Percentiles rank a stretch among this genome's conserved stretches.
Evolutionary conservation across 2,797 vertebrate genomes (phyloP).

Genomic region (Intellagama lesueurii): DNA sequence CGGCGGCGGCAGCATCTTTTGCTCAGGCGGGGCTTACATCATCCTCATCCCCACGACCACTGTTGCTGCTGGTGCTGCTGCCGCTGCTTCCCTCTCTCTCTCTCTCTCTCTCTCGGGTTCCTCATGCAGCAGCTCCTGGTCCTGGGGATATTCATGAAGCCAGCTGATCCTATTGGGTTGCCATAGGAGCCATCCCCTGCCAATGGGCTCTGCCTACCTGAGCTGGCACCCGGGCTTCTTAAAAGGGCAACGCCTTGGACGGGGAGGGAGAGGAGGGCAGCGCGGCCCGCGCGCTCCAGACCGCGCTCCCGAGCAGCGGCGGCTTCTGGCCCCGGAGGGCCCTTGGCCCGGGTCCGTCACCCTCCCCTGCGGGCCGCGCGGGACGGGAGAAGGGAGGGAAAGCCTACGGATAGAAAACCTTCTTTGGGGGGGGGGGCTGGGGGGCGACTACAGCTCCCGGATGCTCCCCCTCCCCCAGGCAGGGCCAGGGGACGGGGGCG

Average conservation of each 20-base stretch:
- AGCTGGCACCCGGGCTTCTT: conserved; percentile 74
- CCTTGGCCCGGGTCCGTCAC: too few species aligned
- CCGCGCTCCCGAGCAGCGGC: too few species aligned
- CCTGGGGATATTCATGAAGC: conserved; percentile 93
- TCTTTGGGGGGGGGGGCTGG: too few species aligned
- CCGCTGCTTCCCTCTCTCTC: not conserved
- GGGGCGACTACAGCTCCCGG: too few species aligned
- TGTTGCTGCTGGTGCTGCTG: conserved; percentile 11
- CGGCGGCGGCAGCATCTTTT: conserved; percentile 74
- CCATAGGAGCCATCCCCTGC: conserved; percentile 92
- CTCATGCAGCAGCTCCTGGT: conserved; percentile 86
- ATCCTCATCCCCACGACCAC: not conserved
- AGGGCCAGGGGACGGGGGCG: too few species aligned
- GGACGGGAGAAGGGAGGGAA: not conserved
- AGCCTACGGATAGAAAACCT: too few species aligned
- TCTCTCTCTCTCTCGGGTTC: conserved; percentile 70
- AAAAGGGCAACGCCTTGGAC: conserved; percentile 75
- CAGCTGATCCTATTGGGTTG: conserved; percentile 89
- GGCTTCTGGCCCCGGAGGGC: too few species aligned
- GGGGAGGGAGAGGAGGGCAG: not conserved
- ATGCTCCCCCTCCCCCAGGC: too few species aligned
- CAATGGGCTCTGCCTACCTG: conserved; percentile 89
- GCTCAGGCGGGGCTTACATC: conserved; percentile 84
- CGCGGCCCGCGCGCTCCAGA: not conserved
- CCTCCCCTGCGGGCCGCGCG: too few species aligned